A percentile compares a stretch with the other conserved stretches of the same genome.
phyloP scores from a whole-genome alignment of 2,113 vertebrate species.

The Columba livia region DNA sequence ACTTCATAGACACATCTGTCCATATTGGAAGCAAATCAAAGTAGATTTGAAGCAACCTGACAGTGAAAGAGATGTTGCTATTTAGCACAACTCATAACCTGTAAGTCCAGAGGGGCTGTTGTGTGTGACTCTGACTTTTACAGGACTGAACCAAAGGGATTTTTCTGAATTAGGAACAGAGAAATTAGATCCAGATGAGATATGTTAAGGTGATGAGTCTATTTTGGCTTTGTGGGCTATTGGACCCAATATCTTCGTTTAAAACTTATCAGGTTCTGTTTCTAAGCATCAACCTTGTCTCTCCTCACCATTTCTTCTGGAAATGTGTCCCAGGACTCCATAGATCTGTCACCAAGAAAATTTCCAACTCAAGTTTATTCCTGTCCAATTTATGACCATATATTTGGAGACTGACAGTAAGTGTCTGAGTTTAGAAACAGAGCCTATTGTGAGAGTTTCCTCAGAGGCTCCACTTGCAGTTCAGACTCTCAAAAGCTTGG shows the following conservation, averaged over 20 bases:
- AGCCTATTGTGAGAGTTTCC: not conserved
- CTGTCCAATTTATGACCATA: not conserved
- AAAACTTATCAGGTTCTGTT: not conserved
- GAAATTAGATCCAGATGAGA: not conserved
- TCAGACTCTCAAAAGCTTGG: not conserved
- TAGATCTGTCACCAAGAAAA: not conserved
- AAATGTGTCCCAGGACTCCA: not conserved
- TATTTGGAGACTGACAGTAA: not conserved
- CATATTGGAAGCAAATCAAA: not conserved
- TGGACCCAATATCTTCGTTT: not conserved
- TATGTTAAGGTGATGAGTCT: not conserved
- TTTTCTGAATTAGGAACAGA: not conserved
- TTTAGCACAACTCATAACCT: not conserved
- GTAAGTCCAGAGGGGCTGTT: not conserved
- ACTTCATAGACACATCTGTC: not conserved
- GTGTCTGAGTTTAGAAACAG: not conserved
- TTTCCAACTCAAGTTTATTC: not conserved
- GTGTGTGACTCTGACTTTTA: not conserved
- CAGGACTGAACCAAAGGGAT: not conserved
- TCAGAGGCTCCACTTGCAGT: not conserved
- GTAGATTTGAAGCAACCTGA: not conserved
- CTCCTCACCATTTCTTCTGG: not conserved
- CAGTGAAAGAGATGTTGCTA: not conserved
- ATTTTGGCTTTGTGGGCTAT: not conserved
- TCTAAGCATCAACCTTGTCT: not conserved